A percentile compares a stretch with the other conserved stretches of the same genome.
These are phyloP conservation scores for Coelopa frigida DNA, from an alignment of 1,140 invertebrate genomes.

Conservation along the genomic window DNA sequence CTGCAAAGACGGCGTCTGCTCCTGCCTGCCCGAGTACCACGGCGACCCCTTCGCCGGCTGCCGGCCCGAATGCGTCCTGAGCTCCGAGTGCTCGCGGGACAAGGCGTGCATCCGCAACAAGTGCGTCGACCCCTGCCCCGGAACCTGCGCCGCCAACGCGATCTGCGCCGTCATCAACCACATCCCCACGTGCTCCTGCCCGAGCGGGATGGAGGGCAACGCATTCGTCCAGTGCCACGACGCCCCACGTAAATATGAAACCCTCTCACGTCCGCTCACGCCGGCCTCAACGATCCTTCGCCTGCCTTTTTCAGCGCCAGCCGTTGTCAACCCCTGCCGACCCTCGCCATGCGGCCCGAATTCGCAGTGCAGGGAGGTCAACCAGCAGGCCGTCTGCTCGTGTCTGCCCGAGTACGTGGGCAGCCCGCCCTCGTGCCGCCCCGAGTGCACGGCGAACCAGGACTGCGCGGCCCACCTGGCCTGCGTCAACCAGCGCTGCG, in stretches of 20 bases:
- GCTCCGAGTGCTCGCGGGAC: slow-evolving; percentile 66
- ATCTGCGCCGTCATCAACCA: slow-evolving; percentile 69
- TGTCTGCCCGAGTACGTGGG: slow-evolving; percentile 52
- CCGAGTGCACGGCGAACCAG: slow-evolving; percentile 52
- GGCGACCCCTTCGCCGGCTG: slow-evolving; percentile 78
- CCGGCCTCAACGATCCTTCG: neutral
- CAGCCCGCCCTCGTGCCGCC: slow-evolving; percentile 49
- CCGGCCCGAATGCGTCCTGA: slow-evolving; percentile 74
- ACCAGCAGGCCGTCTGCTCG: slow-evolving; percentile 53
- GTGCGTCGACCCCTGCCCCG: slow-evolving; percentile 70
- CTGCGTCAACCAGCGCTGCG: slow-evolving; percentile 63
- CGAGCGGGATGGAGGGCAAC: slow-evolving; percentile 66
- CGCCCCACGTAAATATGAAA: slow-evolving; percentile 51
- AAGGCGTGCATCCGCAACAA: slow-evolving; percentile 73
- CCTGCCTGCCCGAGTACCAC: slow-evolving; percentile 68
- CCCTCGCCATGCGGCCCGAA: slow-evolving; percentile 72
- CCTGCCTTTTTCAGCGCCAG: slow-evolving; percentile 43
- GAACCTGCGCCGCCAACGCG: slow-evolving; percentile 69
- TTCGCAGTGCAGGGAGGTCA: slow-evolving; percentile 56
- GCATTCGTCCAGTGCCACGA: slow-evolving; percentile 47
- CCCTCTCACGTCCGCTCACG: too few relatives aligned
- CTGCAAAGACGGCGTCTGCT: slow-evolving; percentile 65
- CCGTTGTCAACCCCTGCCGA: slow-evolving; percentile 55
- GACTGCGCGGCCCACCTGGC: slow-evolving; percentile 58
- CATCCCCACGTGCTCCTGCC: slow-evolving; percentile 66